Conservation (phyloP, 2,888 invertebrate species). For the Bombylius major region DNA sequence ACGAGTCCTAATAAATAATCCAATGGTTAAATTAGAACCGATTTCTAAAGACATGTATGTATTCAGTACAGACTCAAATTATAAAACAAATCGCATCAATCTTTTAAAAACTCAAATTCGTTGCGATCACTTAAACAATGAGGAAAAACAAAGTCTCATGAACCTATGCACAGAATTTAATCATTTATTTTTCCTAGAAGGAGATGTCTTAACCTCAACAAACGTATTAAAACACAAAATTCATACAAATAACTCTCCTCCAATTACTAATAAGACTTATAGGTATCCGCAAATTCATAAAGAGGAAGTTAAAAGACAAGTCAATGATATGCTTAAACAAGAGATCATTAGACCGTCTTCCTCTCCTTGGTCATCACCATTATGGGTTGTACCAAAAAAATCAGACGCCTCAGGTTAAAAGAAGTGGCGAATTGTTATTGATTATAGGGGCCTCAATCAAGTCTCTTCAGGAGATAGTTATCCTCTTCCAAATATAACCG, state of each 20-base stretch:
- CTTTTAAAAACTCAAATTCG: too few relatives aligned
- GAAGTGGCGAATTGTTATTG: slow-evolving; percentile 7
- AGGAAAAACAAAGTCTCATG: too few relatives aligned
- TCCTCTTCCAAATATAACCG: slow-evolving; percentile 17
- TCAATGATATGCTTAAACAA: slow-evolving; percentile 2
- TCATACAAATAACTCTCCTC: background rate
- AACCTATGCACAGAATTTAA: background rate
- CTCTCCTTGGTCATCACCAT: too few relatives aligned
- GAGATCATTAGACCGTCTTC: too few relatives aligned
- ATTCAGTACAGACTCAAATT: too few relatives aligned
- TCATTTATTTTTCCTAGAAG: slow-evolving; percentile 2
- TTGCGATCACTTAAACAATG: too few relatives aligned
- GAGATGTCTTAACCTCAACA: background rate
- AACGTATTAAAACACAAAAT: slow-evolving; percentile 2
- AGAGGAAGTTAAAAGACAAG: slow-evolving; percentile 1
- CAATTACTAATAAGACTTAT: background rate
- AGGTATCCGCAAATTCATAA: background rate
- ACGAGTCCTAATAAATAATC: too few relatives aligned
- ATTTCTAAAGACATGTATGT: too few relatives aligned
- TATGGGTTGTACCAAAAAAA: too few relatives aligned
- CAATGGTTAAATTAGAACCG: too few relatives aligned
- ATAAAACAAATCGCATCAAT: too few relatives aligned
- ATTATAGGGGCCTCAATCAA: background rate
- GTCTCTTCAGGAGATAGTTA: slow-evolving; percentile 14
- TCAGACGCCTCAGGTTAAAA: slow-evolving; percentile 2